Conservation (phyloP, 2,888 invertebrate species). For the Neoscelio sp. region DNA sequence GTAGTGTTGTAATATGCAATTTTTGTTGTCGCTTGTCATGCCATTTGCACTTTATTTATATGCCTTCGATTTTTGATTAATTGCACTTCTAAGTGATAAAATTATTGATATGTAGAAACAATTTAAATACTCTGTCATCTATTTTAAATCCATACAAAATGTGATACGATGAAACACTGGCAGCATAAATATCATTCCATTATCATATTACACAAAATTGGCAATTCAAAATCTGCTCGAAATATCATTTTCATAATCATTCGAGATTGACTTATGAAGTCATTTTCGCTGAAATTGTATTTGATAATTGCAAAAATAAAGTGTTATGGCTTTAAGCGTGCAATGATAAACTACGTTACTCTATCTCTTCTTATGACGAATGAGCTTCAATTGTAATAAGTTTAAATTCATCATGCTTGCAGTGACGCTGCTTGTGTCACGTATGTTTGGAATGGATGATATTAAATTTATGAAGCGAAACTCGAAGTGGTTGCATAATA, state of each 20-base stretch:
- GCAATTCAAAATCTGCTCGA: slow-evolving; percentile 12
- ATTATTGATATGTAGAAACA: too few species aligned
- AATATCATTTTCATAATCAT: slow-evolving; percentile 24
- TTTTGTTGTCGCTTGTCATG: too few species aligned
- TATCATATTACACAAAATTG: too few species aligned
- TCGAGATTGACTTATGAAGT: not conserved
- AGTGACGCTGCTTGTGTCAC: slow-evolving; percentile 50
- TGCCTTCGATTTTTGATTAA: too few species aligned
- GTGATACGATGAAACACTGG: too few species aligned
- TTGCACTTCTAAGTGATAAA: too few species aligned
- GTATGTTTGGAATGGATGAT: slow-evolving; percentile 59
- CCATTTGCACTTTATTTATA: too few species aligned
- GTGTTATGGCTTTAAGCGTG: not conserved
- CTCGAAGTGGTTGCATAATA: slow-evolving; percentile 64
- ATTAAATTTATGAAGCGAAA: slow-evolving; percentile 66
- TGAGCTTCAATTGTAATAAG: slow-evolving; percentile 51
- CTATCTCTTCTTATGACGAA: slow-evolving; percentile 29
- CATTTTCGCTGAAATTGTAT: not conserved
- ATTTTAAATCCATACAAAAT: too few species aligned
- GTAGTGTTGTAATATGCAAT: too few species aligned
- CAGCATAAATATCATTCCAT: too few species aligned
- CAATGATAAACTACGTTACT: slow-evolving; percentile 8
- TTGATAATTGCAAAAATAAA: not conserved
- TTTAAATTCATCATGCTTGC: slow-evolving; percentile 57
- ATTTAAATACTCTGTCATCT: too few species aligned